Base-by-base conservation (phyloP, 1,140 invertebrate genomes). In the Druon quercuslanigerum region DNA sequence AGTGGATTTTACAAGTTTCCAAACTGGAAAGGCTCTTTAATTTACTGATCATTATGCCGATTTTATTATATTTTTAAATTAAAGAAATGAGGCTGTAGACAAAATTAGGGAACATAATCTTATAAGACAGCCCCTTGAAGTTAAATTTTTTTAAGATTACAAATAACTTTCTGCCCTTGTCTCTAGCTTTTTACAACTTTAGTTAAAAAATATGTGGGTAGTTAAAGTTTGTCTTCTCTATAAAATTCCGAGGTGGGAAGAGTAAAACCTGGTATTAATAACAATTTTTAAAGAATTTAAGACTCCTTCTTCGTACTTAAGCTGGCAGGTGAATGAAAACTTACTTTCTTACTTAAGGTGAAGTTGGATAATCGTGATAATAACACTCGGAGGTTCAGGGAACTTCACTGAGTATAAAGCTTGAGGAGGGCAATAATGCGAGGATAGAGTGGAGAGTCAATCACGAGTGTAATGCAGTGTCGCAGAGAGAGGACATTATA, bases 281-380 rank as follows among this genome's bases (percentile, higher is more conserved):
- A 33, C 14, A 66, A 66, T 66, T 33, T 66, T 66, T 66, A n/a
- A 9, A 40, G 60, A 40, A 40, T n/a, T 66, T 33, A 40, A 8
- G 25, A n/a, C 25, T 14, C 14, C 3, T 66, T n/a, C 25, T 14
- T 46, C 4, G 13, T 40, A 66, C 25, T n/a, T 40, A 46, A 66
- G 25, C 60, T 66, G 60, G 40, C 60, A 66, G 60, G 60, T 66
- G 40, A 66, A 66, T 66, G 60, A 16, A 66, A 66, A 66, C 25
- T 66, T 66, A 66, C 60, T 66, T 66, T 66, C 60, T 40, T 66
- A 66, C 14, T 40, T 66, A 11, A 66, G 13, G 13, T 66, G 60
- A 66, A 66, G 60, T 66, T 66, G 25, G 60, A 66, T 66, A 66
- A 66, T 66, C 60, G 60, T 66, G 60, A 25, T 66, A 66, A 66